Evolutionary conservation across 2,888 invertebrate species (phyloP).

Genomic region (Balanococcus diminutus): DNA sequence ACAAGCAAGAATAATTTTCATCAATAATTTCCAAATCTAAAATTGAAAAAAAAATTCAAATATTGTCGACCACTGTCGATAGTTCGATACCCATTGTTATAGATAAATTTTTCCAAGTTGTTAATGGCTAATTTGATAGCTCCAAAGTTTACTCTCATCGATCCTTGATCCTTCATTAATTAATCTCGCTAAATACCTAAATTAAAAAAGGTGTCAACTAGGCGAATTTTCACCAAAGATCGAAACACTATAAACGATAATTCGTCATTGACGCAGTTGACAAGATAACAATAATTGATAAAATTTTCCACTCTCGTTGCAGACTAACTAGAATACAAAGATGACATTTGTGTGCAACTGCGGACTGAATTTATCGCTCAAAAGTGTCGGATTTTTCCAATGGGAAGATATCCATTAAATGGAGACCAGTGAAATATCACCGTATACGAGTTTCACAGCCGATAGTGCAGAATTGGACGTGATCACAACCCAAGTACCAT

Average conservation of each 20-base stretch:
- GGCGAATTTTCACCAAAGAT: background rate
- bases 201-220: background rate
- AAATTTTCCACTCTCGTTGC: background rate
- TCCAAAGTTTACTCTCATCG: background rate
- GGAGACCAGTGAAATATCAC: background rate
- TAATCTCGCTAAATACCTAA: background rate
- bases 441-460: background rate
- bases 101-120: too few relatives aligned
- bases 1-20: too few relatives aligned
- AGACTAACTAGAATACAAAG: background rate
- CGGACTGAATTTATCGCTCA: background rate
- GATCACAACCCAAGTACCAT: background rate
- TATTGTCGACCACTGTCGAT: too few relatives aligned
- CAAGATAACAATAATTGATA: background rate
- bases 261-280: background rate
- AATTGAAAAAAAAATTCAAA: too few relatives aligned
- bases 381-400: slow-evolving; percentile 20
- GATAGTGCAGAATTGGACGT: background rate
- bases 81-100: too few relatives aligned
- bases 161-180: background rate
- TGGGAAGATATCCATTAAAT: slow-evolving; percentile 32
- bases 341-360: background rate
- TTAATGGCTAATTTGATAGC: too few relatives aligned
- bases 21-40: too few relatives aligned
- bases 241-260: background rate